These are phyloP conservation scores for Forbesichthys agassizii DNA, from an alignment of 2,113 vertebrate genomes.

Conservation along the genomic window DNA sequence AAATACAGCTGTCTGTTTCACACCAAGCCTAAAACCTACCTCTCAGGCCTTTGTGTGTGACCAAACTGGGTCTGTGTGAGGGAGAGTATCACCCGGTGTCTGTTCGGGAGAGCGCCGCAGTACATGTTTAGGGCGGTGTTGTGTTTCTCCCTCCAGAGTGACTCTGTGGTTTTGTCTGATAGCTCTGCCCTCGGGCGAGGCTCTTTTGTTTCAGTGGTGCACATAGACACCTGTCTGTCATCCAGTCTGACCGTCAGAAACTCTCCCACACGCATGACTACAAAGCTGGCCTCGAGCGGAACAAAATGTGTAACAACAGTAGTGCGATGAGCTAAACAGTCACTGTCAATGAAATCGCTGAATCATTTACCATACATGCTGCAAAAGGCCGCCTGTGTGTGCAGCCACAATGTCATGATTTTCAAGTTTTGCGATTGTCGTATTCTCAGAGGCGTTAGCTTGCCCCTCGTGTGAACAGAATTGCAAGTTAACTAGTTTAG, in stretches of 20 bases:
- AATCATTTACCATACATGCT: background rate
- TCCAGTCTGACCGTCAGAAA: slow-evolving; percentile 25
- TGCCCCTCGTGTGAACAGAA: slow-evolving; percentile 66
- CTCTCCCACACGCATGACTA: background rate
- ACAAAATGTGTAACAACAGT: background rate
- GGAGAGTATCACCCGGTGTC: slow-evolving; percentile 53
- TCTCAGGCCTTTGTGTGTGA: slow-evolving; percentile 51
- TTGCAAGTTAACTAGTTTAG: slow-evolving; percentile 56
- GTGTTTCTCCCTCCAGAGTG: slow-evolving; percentile 61
- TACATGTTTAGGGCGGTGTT: slow-evolving; percentile 48
- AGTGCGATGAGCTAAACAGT: background rate
- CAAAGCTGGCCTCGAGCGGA: background rate
- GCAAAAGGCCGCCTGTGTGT: slow-evolving; percentile 5
- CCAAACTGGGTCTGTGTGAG: slow-evolving; percentile 50
- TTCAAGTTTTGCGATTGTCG: slow-evolving; percentile 50
- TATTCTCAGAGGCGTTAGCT: slow-evolving; percentile 58
- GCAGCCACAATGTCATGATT: slow-evolving; percentile 18
- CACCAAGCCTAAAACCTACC: slow-evolving; percentile 38
- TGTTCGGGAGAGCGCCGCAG: slow-evolving; percentile 47
- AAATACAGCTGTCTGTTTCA: slow-evolving; percentile 61
- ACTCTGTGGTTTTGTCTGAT: slow-evolving; percentile 48
- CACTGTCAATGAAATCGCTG: background rate
- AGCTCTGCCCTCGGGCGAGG: slow-evolving; percentile 38
- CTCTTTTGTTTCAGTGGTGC: slow-evolving; percentile 49
- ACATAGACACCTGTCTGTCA: slow-evolving; percentile 60